Conservation (phyloP, 2,888 invertebrate genomes). For the Desoria tigrina region DNA sequence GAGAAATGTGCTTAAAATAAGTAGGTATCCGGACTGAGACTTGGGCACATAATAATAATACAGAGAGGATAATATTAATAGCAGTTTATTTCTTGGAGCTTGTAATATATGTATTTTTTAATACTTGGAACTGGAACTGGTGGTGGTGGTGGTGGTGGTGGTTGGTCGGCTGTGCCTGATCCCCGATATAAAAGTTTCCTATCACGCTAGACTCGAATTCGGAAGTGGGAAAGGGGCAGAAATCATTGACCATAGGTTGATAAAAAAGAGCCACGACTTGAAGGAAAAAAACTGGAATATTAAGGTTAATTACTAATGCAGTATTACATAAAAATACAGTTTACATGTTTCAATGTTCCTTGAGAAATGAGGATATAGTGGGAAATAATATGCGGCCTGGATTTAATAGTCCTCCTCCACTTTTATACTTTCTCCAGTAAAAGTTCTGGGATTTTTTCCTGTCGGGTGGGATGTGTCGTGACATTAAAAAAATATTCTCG, state of each 20-base stretch:
- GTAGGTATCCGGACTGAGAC: too few species aligned
- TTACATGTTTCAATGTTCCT: background rate
- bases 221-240: constrained; percentile 48
- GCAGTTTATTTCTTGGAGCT: too few species aligned
- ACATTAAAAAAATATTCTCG: constrained; percentile 36
- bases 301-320: constrained; percentile 52
- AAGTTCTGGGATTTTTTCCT: too few species aligned
- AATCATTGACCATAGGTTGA: constrained; percentile 36
- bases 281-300: constrained; percentile 43
- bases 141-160: too few species aligned
- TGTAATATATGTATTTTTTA: too few species aligned
- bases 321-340: constrained; percentile 37
- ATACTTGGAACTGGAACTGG: too few species aligned
- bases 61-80: too few species aligned
- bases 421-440: too few species aligned
- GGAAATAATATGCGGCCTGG: too few species aligned
- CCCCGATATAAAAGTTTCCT: constrained; percentile 9
- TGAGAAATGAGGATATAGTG: background rate
- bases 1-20: background rate
- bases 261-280: constrained; percentile 20
- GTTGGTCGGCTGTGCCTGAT: too few species aligned
- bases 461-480: constrained; percentile 42
- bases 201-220: constrained; percentile 51
- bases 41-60: too few species aligned
- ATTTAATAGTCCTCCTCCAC: too few species aligned